phyloP scores from a whole-genome alignment of 2,888 invertebrate genomes.

The Melinaea marsaeus region DNA sequence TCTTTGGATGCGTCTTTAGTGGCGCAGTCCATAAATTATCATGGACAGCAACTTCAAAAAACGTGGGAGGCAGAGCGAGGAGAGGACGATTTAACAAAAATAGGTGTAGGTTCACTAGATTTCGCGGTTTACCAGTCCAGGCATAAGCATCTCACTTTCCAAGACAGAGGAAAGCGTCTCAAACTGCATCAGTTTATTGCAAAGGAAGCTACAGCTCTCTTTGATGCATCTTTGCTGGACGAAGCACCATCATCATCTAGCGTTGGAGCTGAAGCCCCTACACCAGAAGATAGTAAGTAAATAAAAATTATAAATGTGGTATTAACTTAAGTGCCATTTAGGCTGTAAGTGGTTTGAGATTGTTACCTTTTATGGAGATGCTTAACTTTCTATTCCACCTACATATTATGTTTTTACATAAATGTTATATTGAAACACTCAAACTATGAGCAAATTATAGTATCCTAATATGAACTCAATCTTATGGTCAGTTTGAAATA shows the following conservation, averaged over 20 bases:
- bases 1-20: conserved; percentile 76
- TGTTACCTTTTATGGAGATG: conserved; percentile 7
- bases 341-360: background rate
- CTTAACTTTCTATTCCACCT: conserved; percentile 14
- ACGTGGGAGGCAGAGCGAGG: conserved; percentile 92
- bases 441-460: too few relatives aligned
- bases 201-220: conserved; percentile 88
- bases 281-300: conserved; percentile 77
- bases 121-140: conserved; percentile 87
- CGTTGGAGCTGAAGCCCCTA: conserved; percentile 69
- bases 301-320: conserved; percentile 3
- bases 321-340: background rate
- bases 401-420: background rate
- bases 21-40: conserved; percentile 87
- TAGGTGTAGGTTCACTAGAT: conserved; percentile 79
- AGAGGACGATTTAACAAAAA: conserved; percentile 83
- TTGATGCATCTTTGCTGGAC: conserved; percentile 75
- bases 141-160: conserved; percentile 88
- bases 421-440: background rate
- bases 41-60: conserved; percentile 92
- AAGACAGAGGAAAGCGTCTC: conserved; percentile 88
- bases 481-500: background rate
- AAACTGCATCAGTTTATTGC: conserved; percentile 93
- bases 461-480: background rate
- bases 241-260: conserved; percentile 71